These are phyloP conservation scores for Acrocephalus kingi DNA, from an alignment of 2,113 vertebrate species.

Conservation along the genomic window DNA sequence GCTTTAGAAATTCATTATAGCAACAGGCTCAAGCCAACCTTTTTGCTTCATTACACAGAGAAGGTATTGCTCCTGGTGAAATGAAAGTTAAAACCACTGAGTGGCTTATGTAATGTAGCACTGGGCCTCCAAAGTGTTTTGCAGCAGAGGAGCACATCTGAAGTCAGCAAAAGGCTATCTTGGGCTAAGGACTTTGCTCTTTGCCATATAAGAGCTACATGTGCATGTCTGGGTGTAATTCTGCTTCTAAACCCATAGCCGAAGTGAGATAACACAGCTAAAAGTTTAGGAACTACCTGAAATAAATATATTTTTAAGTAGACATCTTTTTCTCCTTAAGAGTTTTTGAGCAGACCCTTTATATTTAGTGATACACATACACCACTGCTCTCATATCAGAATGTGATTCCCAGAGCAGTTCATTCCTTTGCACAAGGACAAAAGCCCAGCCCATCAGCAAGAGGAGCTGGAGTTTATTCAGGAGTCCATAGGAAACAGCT, in stretches of 20 bases:
- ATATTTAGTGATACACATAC: not conserved
- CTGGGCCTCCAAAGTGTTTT: not conserved
- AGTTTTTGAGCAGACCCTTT: not conserved
- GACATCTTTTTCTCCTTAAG: not conserved
- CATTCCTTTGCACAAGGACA: not conserved
- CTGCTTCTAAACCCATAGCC: not conserved
- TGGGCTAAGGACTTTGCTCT: not conserved
- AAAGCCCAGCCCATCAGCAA: not conserved
- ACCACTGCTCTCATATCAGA: not conserved
- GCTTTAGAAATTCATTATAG: not conserved
- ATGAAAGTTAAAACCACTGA: not conserved
- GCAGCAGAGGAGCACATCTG: not conserved
- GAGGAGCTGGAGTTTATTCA: slow-evolving; percentile 39
- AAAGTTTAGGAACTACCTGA: not conserved
- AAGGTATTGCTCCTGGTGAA: not conserved
- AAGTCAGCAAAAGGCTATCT: slow-evolving; percentile 6
- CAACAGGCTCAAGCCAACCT: not conserved
- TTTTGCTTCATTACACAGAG: not conserved
- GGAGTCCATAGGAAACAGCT: slow-evolving; percentile 45
- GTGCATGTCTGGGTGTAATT: not conserved
- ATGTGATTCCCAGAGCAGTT: not conserved
- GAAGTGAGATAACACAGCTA: not conserved
- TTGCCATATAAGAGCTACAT: not conserved
- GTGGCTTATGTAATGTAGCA: not conserved
- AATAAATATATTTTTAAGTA: not conserved